Base-by-base conservation (phyloP, 2,797 vertebrate genomes). In the Valencia hispanica region DNA sequence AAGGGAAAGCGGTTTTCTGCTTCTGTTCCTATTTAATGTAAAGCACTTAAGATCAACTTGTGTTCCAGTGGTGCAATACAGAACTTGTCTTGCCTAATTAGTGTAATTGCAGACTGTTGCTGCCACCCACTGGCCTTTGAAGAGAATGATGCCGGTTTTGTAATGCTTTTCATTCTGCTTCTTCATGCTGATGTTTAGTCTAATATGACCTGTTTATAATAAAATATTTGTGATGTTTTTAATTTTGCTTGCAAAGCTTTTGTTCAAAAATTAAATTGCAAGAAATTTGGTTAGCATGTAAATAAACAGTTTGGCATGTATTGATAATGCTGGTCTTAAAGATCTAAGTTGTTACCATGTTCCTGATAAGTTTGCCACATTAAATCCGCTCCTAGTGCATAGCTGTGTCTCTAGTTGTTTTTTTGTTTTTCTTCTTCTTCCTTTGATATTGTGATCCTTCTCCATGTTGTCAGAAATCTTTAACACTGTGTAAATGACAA, bases 71-170 rank as follows among this genome's bases (percentile, higher is more conserved):
- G 63, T 41, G 63, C 12, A 41, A 41, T 15, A 15, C 36, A n/a
- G 36, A 66, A 7, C 36, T 43, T 68, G 39, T 22, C 36, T 66
- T 66, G 22, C 6, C 25, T 45, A n/a, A 51, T n/a, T 25, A 74
- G 57, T 80, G 66, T 48, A 32, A 74, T 69, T 87, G 75, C 71
- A 34, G 48, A 77, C 79, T 85, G 59, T 77, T 94, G 88, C 93
- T 95, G 90, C 93, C 95, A 88, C 86, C 95, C 72, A 72, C 79
- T 94, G 95, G 94, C 59, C 11, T 32, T 43, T 77, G 9, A 45
- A 43, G 20, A 78, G 68, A 92, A 87, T 74, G 45, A 74, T 45
- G 47, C 9, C 27, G 7, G 70, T 36, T 65, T 17, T 45, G 1
- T 9, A 2, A 30, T 15, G 41, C 22, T 68, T 1, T 1, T 79